Percentiles rank a stretch among this genome's conserved stretches.
Conservation (phyloP, 2,888 invertebrate genomes). For the Heterodera filipjevi region DNA sequence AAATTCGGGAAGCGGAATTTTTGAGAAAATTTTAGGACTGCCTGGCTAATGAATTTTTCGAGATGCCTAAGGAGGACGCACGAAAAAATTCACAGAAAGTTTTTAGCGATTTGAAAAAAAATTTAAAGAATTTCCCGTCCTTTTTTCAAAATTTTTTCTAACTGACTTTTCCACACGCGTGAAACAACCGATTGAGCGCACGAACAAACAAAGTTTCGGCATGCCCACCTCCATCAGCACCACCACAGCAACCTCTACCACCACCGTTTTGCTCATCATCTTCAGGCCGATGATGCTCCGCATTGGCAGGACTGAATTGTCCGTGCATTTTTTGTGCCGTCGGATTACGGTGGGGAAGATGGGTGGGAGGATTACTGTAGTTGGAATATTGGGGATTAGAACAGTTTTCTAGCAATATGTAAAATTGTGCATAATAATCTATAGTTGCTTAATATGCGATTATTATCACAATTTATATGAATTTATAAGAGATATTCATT, state of each 20-base stretch:
- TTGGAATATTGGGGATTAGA: too few species aligned
- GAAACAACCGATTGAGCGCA: constrained; percentile 35
- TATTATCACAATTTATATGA: too few species aligned
- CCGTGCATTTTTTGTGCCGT: background rate
- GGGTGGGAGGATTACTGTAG: too few species aligned
- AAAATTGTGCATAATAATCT: too few species aligned
- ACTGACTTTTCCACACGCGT: constrained; percentile 32
- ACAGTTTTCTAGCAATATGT: too few species aligned
- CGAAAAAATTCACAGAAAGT: background rate
- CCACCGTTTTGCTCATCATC: background rate
- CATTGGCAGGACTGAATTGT: background rate
- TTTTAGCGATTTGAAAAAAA: background rate
- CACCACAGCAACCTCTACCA: background rate
- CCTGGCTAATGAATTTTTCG: too few species aligned
- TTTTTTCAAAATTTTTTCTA: background rate
- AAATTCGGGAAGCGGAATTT: too few species aligned
- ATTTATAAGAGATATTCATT: too few species aligned
- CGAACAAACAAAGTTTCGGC: constrained; percentile 41
- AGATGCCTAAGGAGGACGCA: background rate
- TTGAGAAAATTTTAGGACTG: too few species aligned
- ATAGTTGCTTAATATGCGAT: too few species aligned
- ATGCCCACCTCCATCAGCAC: constrained; percentile 10
- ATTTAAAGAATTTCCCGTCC: background rate
- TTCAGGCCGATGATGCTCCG: background rate
- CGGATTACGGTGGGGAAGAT: background rate